These are phyloP conservation scores for Tonatia bakeri DNA, from an alignment of 2,113 vertebrate genomes.

Conservation along the genomic window DNA sequence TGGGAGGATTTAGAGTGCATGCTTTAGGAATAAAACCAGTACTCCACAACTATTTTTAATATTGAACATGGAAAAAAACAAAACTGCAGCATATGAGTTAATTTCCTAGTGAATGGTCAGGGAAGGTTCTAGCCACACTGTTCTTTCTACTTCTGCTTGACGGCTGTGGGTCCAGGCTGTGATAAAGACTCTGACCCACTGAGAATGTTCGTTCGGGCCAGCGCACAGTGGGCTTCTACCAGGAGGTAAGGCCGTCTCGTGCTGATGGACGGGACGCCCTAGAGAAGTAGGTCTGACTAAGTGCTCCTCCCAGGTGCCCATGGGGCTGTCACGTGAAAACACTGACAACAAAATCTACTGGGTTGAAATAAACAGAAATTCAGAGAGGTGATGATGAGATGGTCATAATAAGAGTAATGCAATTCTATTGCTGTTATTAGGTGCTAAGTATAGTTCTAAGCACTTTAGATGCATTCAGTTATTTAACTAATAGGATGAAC, in stretches of 20 bases:
- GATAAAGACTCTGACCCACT: not conserved
- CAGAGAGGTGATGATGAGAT: not conserved
- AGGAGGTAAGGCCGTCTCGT: not conserved
- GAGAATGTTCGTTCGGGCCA: not conserved
- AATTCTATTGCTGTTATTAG: not conserved
- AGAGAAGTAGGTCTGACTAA: not conserved
- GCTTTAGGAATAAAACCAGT: conserved; percentile 66
- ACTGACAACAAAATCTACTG: not conserved
- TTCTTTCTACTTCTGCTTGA: not conserved
- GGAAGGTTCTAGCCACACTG: not conserved
- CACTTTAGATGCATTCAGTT: not conserved
- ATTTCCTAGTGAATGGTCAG: conserved; percentile 13
- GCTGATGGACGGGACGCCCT: not conserved
- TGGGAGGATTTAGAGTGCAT: conserved; percentile 72
- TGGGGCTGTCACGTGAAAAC: not conserved
- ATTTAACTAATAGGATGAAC: not conserved
- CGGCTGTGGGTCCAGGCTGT: not conserved
- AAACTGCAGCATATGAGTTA: conserved; percentile 20
- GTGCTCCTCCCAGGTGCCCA: not conserved
- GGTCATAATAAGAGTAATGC: not conserved
- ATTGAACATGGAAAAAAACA: conserved; percentile 47
- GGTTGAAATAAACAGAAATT: not conserved
- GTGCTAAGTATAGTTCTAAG: not conserved
- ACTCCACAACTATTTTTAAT: conserved; percentile 64
- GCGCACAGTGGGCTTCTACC: not conserved